phyloP scores from a whole-genome alignment of 2,888 invertebrate genomes.

The Nomada fabriciana region DNA sequence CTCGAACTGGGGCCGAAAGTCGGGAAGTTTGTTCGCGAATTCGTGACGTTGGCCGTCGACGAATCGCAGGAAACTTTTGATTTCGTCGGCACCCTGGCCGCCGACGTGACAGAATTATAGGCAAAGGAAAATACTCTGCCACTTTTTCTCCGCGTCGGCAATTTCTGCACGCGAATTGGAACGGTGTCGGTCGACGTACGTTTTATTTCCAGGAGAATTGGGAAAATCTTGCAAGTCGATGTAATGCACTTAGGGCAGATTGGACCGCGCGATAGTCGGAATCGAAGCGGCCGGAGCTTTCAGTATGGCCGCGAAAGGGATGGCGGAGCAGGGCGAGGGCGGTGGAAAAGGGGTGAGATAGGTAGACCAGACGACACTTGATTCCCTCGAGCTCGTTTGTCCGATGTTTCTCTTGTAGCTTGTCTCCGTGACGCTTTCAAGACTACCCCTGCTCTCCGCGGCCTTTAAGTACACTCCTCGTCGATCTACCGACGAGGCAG shows the following conservation, averaged over 20 bases:
- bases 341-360: not conserved
- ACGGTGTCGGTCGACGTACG: not conserved
- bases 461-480: slow-evolving; percentile 20
- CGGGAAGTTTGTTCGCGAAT: not conserved
- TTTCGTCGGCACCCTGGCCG: not conserved
- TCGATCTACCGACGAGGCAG: slow-evolving; percentile 46
- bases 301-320: not conserved
- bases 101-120: not conserved
- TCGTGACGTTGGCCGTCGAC: not conserved
- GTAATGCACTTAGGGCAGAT: slow-evolving; percentile 65
- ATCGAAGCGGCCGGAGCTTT: slow-evolving; percentile 4
- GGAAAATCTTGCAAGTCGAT: slow-evolving; percentile 23
- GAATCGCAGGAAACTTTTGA: not conserved
- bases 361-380: slow-evolving; percentile 35
- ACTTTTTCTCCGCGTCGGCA: not conserved
- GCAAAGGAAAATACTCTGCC: not conserved
- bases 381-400: slow-evolving; percentile 47
- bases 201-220: not conserved
- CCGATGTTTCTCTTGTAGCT: slow-evolving; percentile 47
- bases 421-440: not conserved
- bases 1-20: not conserved
- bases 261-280: slow-evolving; percentile 51
- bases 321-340: not conserved
- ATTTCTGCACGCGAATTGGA: slow-evolving; percentile 18
- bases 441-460: slow-evolving; percentile 2